Evolutionary conservation across 2,888 invertebrate species (phyloP).

Genomic region (Lamproptera curius): DNA sequence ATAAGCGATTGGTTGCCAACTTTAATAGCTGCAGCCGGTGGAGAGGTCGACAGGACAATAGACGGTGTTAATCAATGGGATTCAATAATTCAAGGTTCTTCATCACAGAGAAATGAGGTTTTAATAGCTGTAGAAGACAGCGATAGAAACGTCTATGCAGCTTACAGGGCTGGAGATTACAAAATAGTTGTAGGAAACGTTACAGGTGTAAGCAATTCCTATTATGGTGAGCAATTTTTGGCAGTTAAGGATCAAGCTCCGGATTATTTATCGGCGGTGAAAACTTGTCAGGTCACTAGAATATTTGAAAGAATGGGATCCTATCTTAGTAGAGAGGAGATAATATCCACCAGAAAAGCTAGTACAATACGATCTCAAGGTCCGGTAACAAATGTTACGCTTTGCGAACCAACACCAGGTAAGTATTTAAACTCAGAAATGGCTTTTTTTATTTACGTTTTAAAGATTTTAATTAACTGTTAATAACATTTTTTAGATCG

Average conservation of each 20-base stretch:
- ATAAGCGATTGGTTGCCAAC: conserved; percentile 93
- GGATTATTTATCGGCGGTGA: conserved; percentile 50
- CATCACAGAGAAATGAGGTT: conserved; percentile 74
- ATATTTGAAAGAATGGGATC: conserved; percentile 50
- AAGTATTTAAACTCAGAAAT: conserved; percentile 44
- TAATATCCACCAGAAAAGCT: conserved; percentile 44
- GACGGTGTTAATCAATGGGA: conserved; percentile 86
- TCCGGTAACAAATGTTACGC: conserved; percentile 43
- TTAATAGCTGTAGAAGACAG: conserved; percentile 78
- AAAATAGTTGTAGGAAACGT: conserved; percentile 80
- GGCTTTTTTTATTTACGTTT: too few species aligned
- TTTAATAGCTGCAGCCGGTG: conserved; percentile 64
- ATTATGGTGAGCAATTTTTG: conserved; percentile 56
- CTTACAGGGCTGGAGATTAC: conserved; percentile 79
- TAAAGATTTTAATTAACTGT: too few species aligned
- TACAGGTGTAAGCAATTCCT: conserved; percentile 52
- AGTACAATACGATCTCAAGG: conserved; percentile 54
- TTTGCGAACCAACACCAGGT: conserved; percentile 58
- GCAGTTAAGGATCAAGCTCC: conserved; percentile 46
- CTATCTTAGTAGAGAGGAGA: conserved; percentile 44
- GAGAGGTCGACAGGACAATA: conserved; percentile 51
- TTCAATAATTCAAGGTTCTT: conserved; percentile 68
- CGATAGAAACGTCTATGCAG: conserved; percentile 68
- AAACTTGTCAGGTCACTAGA: conserved; percentile 45
- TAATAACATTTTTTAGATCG: conserved; percentile 56